A percentile compares a stretch with the other conserved stretches of the same genome.
phyloP scores from a whole-genome alignment of 23 tunicate species.

The Styela clava region DNA sequence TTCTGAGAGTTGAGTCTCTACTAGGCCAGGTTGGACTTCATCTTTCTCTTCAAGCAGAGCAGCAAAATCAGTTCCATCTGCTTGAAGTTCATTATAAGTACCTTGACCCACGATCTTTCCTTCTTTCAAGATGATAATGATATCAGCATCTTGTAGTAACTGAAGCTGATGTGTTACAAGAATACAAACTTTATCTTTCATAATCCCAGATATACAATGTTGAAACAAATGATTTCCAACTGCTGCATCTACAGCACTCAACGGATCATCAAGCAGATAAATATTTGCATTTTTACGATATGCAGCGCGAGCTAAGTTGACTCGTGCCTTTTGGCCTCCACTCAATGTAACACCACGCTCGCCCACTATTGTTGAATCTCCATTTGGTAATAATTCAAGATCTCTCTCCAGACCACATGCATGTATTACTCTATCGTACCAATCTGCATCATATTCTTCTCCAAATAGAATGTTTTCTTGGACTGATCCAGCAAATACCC shows the following conservation, averaged over 20 bases:
- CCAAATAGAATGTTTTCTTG: conserved; percentile 36
- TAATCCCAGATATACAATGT: conserved; percentile 58
- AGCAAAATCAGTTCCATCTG: conserved; percentile 68
- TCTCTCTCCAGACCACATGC: conserved; percentile 43
- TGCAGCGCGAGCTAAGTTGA: conserved; percentile 84
- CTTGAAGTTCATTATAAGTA: conserved; percentile 53
- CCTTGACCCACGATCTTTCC: conserved; percentile 54
- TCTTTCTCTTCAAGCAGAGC: conserved; percentile 27
- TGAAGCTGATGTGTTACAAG: conserved; percentile 89
- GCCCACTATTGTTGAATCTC: conserved; percentile 88
- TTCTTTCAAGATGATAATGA: conserved; percentile 70
- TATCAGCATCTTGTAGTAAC: conserved; percentile 66
- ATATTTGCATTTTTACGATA: conserved; percentile 57
- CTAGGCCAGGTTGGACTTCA: conserved; percentile 13
- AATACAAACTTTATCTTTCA: conserved; percentile 76
- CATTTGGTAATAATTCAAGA: conserved; percentile 51
- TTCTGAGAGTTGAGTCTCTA: neutral
- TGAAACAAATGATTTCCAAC: conserved; percentile 77
- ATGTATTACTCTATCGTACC: conserved; percentile 30
- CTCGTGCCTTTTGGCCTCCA: conserved; percentile 97
- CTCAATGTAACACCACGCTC: conserved; percentile 88
- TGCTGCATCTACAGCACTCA: conserved; percentile 84
- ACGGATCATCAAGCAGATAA: conserved; percentile 84
- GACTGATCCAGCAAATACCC: conserved; percentile 43
- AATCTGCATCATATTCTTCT: conserved; percentile 11